A percentile compares a stretch with the other conserved stretches of the same genome.
Conservation (phyloP, 2,113 vertebrate genomes). For the Gorsachius goisagi region DNA sequence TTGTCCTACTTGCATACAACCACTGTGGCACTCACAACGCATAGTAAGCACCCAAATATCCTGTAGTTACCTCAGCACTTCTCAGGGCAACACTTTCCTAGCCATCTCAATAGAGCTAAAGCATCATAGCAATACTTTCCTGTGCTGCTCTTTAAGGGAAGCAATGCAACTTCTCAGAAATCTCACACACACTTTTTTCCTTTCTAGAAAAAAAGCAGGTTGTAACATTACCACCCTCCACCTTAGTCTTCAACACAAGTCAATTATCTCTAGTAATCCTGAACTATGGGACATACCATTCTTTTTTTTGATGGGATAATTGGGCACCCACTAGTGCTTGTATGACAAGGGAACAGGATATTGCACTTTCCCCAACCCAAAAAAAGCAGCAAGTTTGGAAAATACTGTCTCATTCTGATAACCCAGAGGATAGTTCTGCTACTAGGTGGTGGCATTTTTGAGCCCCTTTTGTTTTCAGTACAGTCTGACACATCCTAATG, state of each 20-base stretch:
- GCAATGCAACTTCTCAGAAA: neutral
- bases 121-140: neutral
- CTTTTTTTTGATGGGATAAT: neutral
- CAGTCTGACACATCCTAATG: neutral
- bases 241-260: neutral
- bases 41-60: neutral
- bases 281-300: neutral
- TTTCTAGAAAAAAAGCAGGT: neutral
- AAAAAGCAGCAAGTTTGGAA: neutral
- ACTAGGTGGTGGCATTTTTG: neutral
- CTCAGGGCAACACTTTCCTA: neutral
- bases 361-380: neutral
- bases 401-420: neutral
- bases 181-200: neutral
- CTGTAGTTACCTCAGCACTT: neutral
- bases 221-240: neutral
- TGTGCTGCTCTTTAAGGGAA: neutral
- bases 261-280: neutral
- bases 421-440: neutral
- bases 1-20: neutral
- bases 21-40: neutral
- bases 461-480: neutral
- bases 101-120: neutral
- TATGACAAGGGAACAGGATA: neutral
- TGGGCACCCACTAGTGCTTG: neutral